Percentiles rank a stretch among this genome's conserved stretches.
Conservation (phyloP, 2,888 invertebrate genomes). For the Fragum whitleyi region DNA sequence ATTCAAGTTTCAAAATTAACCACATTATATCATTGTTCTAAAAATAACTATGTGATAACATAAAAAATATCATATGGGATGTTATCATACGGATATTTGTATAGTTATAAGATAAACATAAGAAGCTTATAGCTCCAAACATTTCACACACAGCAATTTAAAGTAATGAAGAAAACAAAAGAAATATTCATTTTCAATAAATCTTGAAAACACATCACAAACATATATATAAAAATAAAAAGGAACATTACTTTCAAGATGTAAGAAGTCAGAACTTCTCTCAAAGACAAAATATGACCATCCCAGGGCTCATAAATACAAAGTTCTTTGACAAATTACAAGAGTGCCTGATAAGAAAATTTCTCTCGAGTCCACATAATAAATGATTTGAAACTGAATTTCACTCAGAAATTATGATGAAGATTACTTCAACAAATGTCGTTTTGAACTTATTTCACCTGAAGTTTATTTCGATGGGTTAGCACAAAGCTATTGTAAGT, state of each 20-base stretch:
- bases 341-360: not conserved
- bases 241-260: not conserved
- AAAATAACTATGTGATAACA: too few species aligned
- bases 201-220: not conserved
- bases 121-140: too few species aligned
- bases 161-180: too few species aligned
- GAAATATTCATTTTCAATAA: not conserved
- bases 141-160: too few species aligned
- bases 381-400: not conserved
- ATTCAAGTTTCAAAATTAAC: too few species aligned
- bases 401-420: not conserved
- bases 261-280: not conserved
- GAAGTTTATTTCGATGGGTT: not conserved
- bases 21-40: too few species aligned
- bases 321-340: not conserved
- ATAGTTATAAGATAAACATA: too few species aligned
- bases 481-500: too few species aligned
- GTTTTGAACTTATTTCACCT: not conserved
- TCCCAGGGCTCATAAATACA: not conserved
- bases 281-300: not conserved
- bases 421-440: not conserved
- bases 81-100: too few species aligned
- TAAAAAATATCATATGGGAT: too few species aligned
- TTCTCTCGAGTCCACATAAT: not conserved
- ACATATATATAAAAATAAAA: not conserved